Evolutionary conservation across 2,797 vertebrate genomes (phyloP).

Genomic region (Chloroceryle amazona): DNA sequence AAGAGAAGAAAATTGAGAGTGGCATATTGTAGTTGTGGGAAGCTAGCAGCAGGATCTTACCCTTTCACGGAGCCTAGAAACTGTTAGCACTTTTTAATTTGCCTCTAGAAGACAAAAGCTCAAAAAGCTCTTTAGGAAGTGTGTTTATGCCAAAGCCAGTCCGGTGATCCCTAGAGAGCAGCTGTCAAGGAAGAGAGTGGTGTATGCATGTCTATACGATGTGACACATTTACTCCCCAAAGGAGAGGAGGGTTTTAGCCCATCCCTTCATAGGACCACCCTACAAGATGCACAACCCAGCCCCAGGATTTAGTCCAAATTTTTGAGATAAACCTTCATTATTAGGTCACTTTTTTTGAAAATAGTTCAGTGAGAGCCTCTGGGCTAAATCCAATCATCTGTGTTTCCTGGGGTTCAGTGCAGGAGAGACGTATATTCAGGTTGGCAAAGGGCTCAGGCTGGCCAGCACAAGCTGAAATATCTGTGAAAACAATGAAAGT

Average conservation of each 20-base stretch:
- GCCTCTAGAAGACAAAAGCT: background rate
- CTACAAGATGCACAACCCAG: fast-evolving
- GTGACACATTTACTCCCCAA: background rate
- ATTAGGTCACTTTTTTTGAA: background rate
- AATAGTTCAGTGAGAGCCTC: background rate
- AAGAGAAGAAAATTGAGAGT: background rate
- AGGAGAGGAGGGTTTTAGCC: background rate
- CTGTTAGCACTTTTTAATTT: background rate
- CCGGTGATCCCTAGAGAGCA: background rate
- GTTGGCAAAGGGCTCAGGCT: background rate
- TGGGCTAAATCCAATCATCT: background rate
- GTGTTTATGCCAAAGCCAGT: background rate
- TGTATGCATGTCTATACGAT: background rate
- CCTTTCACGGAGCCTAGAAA: background rate
- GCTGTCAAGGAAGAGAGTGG: background rate
- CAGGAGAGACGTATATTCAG: fast-evolving
- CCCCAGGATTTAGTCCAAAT: background rate
- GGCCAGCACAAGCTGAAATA: background rate
- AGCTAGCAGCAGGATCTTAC: background rate
- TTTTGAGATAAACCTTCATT: background rate
- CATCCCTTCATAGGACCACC: fast-evolving
- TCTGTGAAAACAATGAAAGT: background rate
- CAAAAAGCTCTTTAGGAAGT: background rate
- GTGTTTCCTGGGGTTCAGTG: background rate
- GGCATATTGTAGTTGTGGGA: background rate